Percentiles rank a stretch among this genome's conserved stretches.
phyloP scores from a whole-genome alignment of 2,113 vertebrate genomes.

The Python bivittatus region DNA sequence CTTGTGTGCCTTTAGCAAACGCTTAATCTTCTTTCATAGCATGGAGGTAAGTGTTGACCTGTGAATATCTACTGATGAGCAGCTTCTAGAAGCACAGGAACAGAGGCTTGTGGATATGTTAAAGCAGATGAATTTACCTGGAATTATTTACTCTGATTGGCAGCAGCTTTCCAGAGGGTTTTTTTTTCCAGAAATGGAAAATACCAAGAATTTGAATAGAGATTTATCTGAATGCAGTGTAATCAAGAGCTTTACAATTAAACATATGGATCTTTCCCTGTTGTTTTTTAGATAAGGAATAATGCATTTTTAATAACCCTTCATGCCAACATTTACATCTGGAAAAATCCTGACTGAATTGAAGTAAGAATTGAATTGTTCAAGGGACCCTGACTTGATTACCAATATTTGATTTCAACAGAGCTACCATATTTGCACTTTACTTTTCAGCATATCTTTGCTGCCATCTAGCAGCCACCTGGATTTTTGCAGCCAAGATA shows the following conservation, averaged over 20 bases:
- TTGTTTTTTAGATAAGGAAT: neutral
- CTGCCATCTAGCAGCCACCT: neutral
- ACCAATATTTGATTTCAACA: neutral
- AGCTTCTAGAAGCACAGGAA: neutral
- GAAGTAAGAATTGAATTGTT: neutral
- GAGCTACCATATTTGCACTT: neutral
- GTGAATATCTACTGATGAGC: neutral
- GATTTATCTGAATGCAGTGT: neutral
- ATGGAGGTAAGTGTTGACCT: neutral
- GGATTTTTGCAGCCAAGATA: neutral
- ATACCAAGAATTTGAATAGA: neutral
- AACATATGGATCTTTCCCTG: neutral
- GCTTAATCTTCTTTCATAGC: neutral
- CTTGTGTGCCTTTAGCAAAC: neutral
- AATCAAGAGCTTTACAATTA: neutral
- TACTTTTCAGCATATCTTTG: neutral
- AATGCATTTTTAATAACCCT: neutral
- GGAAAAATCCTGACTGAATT: neutral
- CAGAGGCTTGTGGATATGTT: neutral
- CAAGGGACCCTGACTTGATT: neutral
- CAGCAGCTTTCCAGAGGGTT: neutral
- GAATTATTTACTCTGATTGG: neutral
- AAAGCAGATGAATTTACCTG: neutral
- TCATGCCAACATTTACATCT: neutral
- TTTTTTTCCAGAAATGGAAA: neutral